Percentiles rank a stretch among this genome's conserved stretches.
Evolutionary conservation across 2,888 invertebrate genomes (phyloP).

Genomic region (Oscheius sp.): DNA sequence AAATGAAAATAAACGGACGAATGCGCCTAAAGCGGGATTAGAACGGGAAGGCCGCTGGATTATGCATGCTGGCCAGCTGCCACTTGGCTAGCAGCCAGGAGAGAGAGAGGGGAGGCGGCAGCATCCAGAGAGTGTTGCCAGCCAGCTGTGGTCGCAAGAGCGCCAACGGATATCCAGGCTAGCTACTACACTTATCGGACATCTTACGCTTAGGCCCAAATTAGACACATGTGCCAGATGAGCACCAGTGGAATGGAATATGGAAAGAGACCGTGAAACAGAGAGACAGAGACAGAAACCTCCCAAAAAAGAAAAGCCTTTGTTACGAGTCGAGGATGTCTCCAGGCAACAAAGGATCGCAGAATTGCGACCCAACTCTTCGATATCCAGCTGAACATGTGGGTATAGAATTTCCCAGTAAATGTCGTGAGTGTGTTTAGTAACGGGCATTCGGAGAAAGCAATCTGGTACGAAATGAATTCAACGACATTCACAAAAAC

Average conservation of each 20-base stretch:
- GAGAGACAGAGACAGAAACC: neutral
- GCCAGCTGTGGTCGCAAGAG: neutral
- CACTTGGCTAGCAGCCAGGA: conserved; percentile 3
- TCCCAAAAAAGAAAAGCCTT: neutral
- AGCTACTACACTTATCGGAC: conserved; percentile 5
- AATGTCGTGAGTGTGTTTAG: neutral
- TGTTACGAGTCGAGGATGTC: neutral
- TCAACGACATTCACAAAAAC: neutral
- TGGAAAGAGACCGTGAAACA: neutral
- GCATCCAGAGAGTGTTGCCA: neutral
- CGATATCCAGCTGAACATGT: neutral
- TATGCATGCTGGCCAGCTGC: conserved; percentile 33
- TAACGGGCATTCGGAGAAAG: neutral
- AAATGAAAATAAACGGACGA: conserved; percentile 10
- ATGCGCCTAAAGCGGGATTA: conserved; percentile 12
- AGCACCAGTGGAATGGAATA: too few relatives aligned
- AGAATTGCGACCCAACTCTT: neutral
- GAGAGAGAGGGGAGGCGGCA: neutral
- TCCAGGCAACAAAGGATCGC: neutral
- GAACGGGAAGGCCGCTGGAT: conserved; percentile 18
- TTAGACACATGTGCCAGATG: conserved; percentile 7
- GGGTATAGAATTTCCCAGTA: neutral
- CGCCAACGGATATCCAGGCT: neutral
- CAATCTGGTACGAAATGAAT: neutral
- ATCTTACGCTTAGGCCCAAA: neutral